Conservation (phyloP, 1,140 invertebrate species). For the Drosophila pseudoobscura region DNA sequence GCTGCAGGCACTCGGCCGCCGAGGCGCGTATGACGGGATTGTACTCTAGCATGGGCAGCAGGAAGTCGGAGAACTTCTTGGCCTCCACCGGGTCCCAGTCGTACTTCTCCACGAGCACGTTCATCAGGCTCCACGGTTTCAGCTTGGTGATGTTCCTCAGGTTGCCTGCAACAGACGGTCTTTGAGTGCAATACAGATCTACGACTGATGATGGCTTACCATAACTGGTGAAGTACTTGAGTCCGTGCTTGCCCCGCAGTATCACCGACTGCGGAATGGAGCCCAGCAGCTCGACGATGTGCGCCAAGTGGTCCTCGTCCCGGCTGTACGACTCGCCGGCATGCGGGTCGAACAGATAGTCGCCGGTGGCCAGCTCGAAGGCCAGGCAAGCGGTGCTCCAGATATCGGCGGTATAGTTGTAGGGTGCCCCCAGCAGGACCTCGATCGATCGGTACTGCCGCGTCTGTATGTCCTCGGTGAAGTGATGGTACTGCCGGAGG, state of each 20-base stretch:
- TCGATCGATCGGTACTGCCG: constrained; percentile 98
- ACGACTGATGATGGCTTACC: constrained; percentile 80
- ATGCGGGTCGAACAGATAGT: constrained; percentile 99
- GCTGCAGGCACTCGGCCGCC: constrained; percentile 95
- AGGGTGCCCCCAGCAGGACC: constrained; percentile 95
- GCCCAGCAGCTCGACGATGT: constrained; percentile 98
- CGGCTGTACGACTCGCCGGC: constrained; percentile 92
- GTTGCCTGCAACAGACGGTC: constrained; percentile 86
- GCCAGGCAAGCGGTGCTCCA: constrained; percentile 99
- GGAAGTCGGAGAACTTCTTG: constrained; percentile 94
- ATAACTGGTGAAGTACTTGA: constrained; percentile 83
- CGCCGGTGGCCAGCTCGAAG: constrained; percentile 99
- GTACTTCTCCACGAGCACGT: constrained; percentile 97
- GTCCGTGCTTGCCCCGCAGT: constrained; percentile 78
- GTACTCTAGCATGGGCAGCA: constrained; percentile 97
- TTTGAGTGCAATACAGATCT: no score
- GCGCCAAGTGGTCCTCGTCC: constrained; percentile 99
- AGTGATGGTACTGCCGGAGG: constrained; percentile 77
- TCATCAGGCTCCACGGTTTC: constrained; percentile 96
- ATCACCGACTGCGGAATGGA: constrained; percentile 90
- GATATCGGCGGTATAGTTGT: constrained; percentile 97
- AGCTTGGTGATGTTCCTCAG: constrained; percentile 95
- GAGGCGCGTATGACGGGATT: constrained; percentile 96
- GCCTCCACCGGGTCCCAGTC: constrained; percentile 95
- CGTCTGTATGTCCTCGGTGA: constrained; percentile 95